Evolutionary conservation across 1,140 invertebrate species (phyloP).

Genomic region (Lordiphosa collinella): DNA sequence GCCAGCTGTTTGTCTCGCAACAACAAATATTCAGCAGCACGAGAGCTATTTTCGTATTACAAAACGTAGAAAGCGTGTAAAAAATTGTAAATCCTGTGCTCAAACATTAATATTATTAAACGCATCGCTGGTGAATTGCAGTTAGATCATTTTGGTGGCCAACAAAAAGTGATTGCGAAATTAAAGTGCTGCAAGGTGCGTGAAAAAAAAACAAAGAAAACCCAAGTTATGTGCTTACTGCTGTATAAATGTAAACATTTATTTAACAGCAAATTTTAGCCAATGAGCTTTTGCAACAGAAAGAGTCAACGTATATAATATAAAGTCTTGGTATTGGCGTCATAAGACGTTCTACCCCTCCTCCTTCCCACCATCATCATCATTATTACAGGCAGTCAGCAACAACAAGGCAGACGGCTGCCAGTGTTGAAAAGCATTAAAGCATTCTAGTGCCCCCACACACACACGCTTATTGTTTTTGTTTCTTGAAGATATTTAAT

Average conservation of each 20-base stretch:
- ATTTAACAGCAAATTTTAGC: too few species aligned
- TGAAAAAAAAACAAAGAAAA: constrained; percentile 12
- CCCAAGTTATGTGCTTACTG: neutral
- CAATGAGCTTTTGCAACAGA: neutral
- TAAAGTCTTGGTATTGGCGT: constrained; percentile 25
- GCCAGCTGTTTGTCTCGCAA: constrained; percentile 53
- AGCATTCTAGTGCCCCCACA: constrained; percentile 20
- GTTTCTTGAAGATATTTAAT: constrained; percentile 45
- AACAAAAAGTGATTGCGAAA: constrained; percentile 66
- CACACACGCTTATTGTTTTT: constrained; percentile 40
- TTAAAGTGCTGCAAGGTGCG: constrained; percentile 24
- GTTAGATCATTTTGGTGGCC: constrained; percentile 10
- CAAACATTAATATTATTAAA: neutral
- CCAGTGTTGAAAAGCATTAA: constrained; percentile 51
- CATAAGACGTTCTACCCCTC: neutral
- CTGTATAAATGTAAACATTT: neutral
- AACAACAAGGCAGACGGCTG: constrained; percentile 36
- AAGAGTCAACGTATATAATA: constrained; percentile 10
- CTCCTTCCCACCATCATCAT: neutral
- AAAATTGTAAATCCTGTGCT: constrained; percentile 21
- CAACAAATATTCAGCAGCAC: constrained; percentile 47
- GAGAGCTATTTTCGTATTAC: constrained; percentile 49
- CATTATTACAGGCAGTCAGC: constrained; percentile 14
- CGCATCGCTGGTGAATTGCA: neutral
- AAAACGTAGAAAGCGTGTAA: constrained; percentile 44